These are phyloP conservation scores for Melanostigma gelatinosum DNA, from an alignment of 2,113 vertebrate genomes.

Conservation along the genomic window DNA sequence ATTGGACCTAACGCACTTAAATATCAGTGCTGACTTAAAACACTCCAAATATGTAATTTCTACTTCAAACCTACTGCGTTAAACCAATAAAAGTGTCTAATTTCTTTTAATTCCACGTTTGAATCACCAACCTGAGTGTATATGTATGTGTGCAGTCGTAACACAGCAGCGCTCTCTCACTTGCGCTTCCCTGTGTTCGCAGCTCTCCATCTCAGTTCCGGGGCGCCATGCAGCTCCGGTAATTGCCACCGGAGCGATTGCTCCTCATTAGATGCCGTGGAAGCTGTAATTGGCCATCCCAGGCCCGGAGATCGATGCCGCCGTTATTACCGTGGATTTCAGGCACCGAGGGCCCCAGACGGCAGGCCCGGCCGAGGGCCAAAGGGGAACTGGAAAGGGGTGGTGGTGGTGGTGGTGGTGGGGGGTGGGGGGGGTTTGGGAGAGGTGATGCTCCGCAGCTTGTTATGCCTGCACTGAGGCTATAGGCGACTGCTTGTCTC, in stretches of 20 bases:
- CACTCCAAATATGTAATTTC: background rate
- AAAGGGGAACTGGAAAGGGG: slow-evolving; percentile 52
- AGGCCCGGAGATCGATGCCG: slow-evolving; percentile 76
- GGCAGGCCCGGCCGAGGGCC: slow-evolving; percentile 44
- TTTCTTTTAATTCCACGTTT: background rate
- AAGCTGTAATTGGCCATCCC: slow-evolving; percentile 79
- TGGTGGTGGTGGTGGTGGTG: too few relatives aligned
- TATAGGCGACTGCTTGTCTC: slow-evolving; percentile 35
- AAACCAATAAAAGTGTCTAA: background rate
- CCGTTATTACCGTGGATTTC: slow-evolving; percentile 74
- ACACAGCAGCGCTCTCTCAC: slow-evolving; percentile 21
- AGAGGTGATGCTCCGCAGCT: slow-evolving; percentile 54
- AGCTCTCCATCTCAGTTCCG: slow-evolving; percentile 49
- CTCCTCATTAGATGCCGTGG: slow-evolving; percentile 80
- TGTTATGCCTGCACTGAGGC: slow-evolving; percentile 53
- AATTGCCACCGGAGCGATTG: slow-evolving; percentile 79
- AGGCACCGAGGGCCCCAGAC: slow-evolving; percentile 54
- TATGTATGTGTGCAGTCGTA: background rate
- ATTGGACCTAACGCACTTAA: background rate
- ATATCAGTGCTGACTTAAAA: background rate
- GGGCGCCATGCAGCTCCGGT: slow-evolving; percentile 53
- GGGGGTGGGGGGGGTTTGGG: background rate
- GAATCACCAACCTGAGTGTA: background rate
- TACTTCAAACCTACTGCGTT: background rate
- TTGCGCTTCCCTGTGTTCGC: slow-evolving; percentile 38